Evolutionary conservation across 2,113 vertebrate genomes (phyloP), one percentile per base, ranked within the genome.

Genomic region (Semicossyphus pulcher): DNA sequence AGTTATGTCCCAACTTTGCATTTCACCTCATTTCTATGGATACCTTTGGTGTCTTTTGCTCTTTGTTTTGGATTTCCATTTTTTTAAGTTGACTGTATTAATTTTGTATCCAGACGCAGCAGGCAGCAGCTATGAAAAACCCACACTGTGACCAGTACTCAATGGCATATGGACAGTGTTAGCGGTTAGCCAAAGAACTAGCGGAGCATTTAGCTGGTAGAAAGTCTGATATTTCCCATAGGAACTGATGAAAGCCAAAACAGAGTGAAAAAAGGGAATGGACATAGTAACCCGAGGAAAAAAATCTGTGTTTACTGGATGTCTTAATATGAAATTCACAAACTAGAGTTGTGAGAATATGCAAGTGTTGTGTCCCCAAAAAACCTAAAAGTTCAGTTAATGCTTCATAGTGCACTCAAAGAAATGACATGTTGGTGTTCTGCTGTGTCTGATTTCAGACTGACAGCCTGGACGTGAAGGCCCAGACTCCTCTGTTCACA

Each of bases 401-500:
- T 12, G 20, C n/a, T 41, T 12, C 21, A 26, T 3, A 15, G 12
- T 44, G 37, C 45, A 12, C 5, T n/a, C 2, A 41, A 15, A 12
- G 12, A 3, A 10, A 3, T 4, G 4, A 4, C 12, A 37, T 4
- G 12, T 14, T 15, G 20, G 2, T 34, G 32, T 29, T 5, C 16
- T 71, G 25, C 31, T 76, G 7, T 68, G 57, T 51, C 34, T 76
- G 14, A 31, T 5, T 75, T 23, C 81, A 92, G 92, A 42, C 98
- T 3, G 97, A 99, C 89, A 92, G 94, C 74, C 90, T 97, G 76
- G 97, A 99, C 0, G 94, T 96, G 72, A 99, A 99, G 83, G 97
- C 97, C 3, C 97, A 99, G 92, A 99, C 97, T 0, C 97, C 97
- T 0, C 93, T 99, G 62, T 99, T 99, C 81, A 94, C 94, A 1